A percentile compares a stretch with the other conserved stretches of the same genome.
Evolutionary conservation across 1,140 invertebrate genomes (phyloP).

Genomic region (Yoshiicerus persimilis): DNA sequence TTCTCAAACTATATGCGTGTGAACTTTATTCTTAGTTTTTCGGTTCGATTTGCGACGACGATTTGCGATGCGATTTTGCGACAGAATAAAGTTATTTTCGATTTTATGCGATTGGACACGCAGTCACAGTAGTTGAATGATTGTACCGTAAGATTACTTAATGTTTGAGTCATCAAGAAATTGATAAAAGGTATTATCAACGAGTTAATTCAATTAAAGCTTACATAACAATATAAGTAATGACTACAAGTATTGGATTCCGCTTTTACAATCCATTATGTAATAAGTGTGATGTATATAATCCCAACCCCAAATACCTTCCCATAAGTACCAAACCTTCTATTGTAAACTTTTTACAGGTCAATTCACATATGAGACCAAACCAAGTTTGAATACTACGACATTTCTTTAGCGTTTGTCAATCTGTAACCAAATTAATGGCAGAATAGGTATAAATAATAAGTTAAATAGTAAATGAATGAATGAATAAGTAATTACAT

Average conservation of each 20-base stretch:
- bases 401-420: neutral
- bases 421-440: neutral
- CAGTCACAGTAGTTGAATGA: neutral
- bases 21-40: neutral
- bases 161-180: neutral
- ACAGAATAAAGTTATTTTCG: neutral
- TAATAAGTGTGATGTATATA: neutral
- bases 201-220: neutral
- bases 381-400: neutral
- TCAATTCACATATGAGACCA: neutral
- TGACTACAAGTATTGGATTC: neutral
- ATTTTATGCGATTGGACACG: neutral
- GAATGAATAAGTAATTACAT: neutral
- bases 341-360: neutral
- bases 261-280: no score
- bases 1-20: neutral
- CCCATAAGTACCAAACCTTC: neutral
- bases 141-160: neutral
- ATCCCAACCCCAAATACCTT: neutral
- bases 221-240: neutral
- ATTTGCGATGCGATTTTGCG: neutral
- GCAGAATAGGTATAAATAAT: neutral
- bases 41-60: neutral
- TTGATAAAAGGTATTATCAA: neutral
- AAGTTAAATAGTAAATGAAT: neutral